Evolutionary conservation across 37 sponge, comb jelly and placozoan genomes (phyloP), one percentile per base, ranked within the genome.

Genomic region (Mnemiopsis leidyi): DNA sequence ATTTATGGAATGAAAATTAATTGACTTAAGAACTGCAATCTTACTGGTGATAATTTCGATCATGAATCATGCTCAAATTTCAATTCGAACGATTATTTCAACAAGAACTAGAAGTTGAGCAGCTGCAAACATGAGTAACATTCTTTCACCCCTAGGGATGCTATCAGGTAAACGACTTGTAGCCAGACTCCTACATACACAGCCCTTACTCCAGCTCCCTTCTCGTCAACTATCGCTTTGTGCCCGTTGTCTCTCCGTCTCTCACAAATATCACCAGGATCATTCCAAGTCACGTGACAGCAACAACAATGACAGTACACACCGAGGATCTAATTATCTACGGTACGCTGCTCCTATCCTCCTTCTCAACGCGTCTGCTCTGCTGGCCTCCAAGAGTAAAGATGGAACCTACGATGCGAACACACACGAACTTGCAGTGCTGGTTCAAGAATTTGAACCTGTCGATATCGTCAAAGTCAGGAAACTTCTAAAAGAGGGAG

Each of bases 401-500:
- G 61, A 48, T 13, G 61, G 61, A 13, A 13, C 61, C 13, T 5
- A 48, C 13, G 61, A 48, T 48, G 13, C 13, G 5, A 13, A 48
- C 5, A 18, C 61, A 13, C 5, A 13, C 5, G 61, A 48, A 48
- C 61, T 48, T 5, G 61, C 61, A 48, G 13, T 13, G 5, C 5
- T 48, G 61, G 61, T 48, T 18, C 61, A 18, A 13, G 61, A 48
- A 48, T 5, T 18, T 48, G 61, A 13, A 48, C 61, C 5, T 5
- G 13, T 48, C 5, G 61, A 48, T 13, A 48, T 48, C 13, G 61
- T 48, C 5, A 48, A 48, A 48, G 73, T 69, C 3, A 69, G 73
- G 29, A 21, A 69, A 69, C 73, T 69, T 16, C 73, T 69, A 21
- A 69, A 69, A 69, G 73, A 69, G 7, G 73, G 73, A 23, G 73